phyloP scores from a whole-genome alignment of 2,113 vertebrate genomes.

The Zapornia atra region DNA sequence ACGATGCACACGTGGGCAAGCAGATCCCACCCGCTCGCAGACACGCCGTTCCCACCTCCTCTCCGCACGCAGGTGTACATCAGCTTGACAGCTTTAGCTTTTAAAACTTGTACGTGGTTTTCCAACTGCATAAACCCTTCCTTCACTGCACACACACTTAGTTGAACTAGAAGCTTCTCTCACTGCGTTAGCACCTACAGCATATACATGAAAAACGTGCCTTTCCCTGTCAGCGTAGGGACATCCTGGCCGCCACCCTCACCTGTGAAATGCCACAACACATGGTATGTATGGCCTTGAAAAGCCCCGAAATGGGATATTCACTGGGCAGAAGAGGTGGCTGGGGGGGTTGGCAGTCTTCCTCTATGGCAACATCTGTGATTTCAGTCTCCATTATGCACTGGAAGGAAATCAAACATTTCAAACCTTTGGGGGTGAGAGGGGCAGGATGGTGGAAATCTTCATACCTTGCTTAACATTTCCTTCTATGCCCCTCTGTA shows the following conservation, averaged over 20 bases:
- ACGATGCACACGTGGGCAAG: rapidly evolving
- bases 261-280: neutral
- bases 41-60: rapidly evolving
- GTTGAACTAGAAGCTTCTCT: neutral
- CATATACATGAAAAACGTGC: neutral
- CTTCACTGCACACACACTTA: neutral
- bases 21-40: neutral
- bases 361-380: neutral
- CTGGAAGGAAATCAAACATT: neutral
- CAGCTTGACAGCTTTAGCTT: neutral
- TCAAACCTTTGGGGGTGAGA: neutral
- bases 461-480: neutral
- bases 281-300: neutral
- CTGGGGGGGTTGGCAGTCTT: neutral
- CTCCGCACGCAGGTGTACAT: neutral
- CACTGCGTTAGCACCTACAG: neutral
- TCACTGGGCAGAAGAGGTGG: neutral
- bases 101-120: neutral
- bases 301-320: neutral
- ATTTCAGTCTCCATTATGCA: neutral
- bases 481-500: neutral
- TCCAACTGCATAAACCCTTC: rapidly evolving
- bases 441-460: neutral
- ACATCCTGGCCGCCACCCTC: neutral
- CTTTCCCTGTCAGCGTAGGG: neutral